Evolutionary conservation across 2,888 invertebrate species (phyloP), one percentile per base, ranked within the genome.

Genomic region (Aphidius colemani): DNA sequence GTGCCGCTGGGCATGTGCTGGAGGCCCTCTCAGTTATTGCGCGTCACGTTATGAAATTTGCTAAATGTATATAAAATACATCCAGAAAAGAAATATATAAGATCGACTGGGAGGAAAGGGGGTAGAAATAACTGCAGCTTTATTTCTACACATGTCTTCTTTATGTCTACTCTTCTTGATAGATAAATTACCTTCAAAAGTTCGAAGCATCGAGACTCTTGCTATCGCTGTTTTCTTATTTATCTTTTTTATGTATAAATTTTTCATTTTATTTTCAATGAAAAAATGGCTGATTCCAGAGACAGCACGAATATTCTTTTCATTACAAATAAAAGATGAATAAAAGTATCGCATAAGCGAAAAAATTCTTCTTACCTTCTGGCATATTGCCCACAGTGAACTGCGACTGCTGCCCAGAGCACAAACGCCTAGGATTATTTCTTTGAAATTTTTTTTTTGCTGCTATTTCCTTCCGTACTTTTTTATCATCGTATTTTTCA

Each of bases 41-140:
- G 64, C 69, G 69, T 69, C 70, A 67, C 69, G 70, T 70, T 71
- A 70, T 71, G 49, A 49, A 11, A 18, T 18, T 49, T 49, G 11
- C 49, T 18, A 18, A 11, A 7, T 18, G 18, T 56, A 44, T 56
- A 18, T 18, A 18, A 1, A 18, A 18, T 18, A 18, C 13, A 18
- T 18, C 2, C 13, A 18, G 13, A 1, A 18, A 18, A 18, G 13
- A 18, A 18, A 18, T 18, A 18, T 18, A 18, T 18, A 18, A 18
- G 2, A 18, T 18, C 13, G 13, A 18, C 1, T 18, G 13, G 13
- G 13, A 2, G 13, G 13, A 71, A 71, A 71, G 71, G 71, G 67
- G 63, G 66, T 63, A n/a, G 60, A 62, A 59, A 59, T 56, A 18
- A 18, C 13, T 18, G 13, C 13, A 18, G 13, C 13, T 18, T 18